Base-by-base conservation (phyloP, 1,140 invertebrate species). In the Lordiphosa stackelbergi region DNA sequence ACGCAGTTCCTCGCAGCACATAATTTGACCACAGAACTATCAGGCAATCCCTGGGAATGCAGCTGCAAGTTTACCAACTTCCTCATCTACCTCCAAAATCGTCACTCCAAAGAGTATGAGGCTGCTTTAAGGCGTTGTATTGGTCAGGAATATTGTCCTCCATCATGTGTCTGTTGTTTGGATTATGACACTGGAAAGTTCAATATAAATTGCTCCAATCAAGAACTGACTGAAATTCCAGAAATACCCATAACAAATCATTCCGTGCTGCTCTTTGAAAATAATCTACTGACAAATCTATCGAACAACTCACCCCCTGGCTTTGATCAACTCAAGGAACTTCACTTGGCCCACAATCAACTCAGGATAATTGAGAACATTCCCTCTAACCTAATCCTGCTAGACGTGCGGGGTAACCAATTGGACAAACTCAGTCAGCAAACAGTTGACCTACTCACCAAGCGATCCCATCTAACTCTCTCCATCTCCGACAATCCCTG, bases 1-100 rank as follows among this genome's bases (percentile, higher is more conserved):
- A 16, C 16, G 16, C 16, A 16, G 16, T 16, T 16, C 16, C 16
- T 16, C 16, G 2, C 2, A 16, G 16, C 16, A 1, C 2, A 3
- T 22, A 22, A 22, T 22, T 4, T 22, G 22, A 22, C 4, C 22
- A 22, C 5, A 22, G 22, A 42, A 0, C 9, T 42, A n/a, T 42
- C 41, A 22, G 16, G 16, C 16, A 42, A 42, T 12, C 41, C 41
- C 9, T 42, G 41, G 16, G 4, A 42, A 42, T 42, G 41, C 19
- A 42, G 9, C 22, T 42, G 41, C 4, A 22, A 19, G 19, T 42
- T 24, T 9, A 22, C 1, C 16, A 42, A 22, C 9, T 42, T 42
- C n/a, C 41, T 42, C 10, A 19, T n/a, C 4, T 6, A 12, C 13
- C 37, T 38, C n/a, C 2, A n/a, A 2, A 4, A 5, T 4, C 4